Conservation (phyloP, 2,888 invertebrate species). For the Palloptera scutellata region DNA sequence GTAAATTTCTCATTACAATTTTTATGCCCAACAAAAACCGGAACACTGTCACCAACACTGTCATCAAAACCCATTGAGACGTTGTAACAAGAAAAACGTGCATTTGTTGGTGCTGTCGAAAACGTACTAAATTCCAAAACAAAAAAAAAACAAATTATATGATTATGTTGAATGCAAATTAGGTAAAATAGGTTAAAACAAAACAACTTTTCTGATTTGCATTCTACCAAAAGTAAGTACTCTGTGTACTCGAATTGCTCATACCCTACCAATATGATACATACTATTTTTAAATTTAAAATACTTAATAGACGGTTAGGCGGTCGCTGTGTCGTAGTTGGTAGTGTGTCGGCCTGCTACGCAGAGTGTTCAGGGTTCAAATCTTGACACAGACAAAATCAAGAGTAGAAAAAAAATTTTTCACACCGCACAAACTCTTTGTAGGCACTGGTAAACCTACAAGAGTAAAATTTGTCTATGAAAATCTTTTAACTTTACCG, state of each 20-base stretch:
- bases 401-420: too few species aligned
- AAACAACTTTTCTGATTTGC: background rate
- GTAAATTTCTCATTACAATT: background rate
- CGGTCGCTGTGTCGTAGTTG: too few species aligned
- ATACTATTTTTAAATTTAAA: too few species aligned
- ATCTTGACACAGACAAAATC: too few species aligned
- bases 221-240: background rate
- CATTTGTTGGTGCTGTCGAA: background rate
- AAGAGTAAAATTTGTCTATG: too few species aligned
- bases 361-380: too few species aligned
- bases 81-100: slow-evolving; percentile 24
- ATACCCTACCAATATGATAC: too few species aligned
- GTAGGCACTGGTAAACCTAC: too few species aligned
- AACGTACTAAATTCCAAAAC: background rate
- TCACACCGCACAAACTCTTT: too few species aligned
- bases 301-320: too few species aligned
- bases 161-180: slow-evolving; percentile 25
- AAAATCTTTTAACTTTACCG: too few species aligned
- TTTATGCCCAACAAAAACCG: background rate
- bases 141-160: background rate
- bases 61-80: slow-evolving; percentile 11
- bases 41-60: background rate
- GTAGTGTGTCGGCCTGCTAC: too few species aligned
- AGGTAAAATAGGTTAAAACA: slow-evolving; percentile 7
- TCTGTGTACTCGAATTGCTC: background rate